phyloP scores from a whole-genome alignment of 2,888 invertebrate genomes.

The Odontothrips loti region DNA sequence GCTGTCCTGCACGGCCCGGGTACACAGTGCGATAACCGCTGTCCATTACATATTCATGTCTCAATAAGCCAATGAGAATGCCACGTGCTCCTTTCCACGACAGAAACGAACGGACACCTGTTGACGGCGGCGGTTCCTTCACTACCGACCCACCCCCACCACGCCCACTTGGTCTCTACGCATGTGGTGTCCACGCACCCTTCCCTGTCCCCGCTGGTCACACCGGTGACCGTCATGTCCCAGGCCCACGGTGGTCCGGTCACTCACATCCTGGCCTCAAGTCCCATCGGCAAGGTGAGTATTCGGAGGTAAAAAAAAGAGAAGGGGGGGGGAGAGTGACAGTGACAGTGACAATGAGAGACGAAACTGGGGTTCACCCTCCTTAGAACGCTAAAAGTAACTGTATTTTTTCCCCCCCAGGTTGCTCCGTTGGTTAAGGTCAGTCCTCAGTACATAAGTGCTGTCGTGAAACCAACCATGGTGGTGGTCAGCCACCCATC shows the following conservation, averaged over 20 bases:
- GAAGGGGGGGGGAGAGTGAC: no score
- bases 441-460: slow-evolving; percentile 32
- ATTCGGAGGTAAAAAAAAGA: no score
- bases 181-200: slow-evolving; percentile 2
- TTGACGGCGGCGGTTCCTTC: slow-evolving; percentile 32
- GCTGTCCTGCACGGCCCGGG: no score
- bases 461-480: slow-evolving; percentile 34
- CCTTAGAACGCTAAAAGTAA: neutral
- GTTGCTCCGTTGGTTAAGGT: slow-evolving; percentile 24
- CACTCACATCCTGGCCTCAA: slow-evolving; percentile 58
- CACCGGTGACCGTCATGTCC: slow-evolving; percentile 56
- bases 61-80: no score
- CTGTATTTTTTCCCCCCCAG: neutral
- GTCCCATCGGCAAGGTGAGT: slow-evolving; percentile 3
- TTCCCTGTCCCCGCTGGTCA: neutral
- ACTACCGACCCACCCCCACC: no score
- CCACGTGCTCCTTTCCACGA: neutral
- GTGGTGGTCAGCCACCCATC: slow-evolving; percentile 30
- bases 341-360: no score
- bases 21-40: no score
- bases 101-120: slow-evolving; percentile 25
- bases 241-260: slow-evolving; percentile 51
- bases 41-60: no score
- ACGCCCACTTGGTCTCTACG: neutral
- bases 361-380: no score